Evolutionary conservation across 2,888 invertebrate genomes (phyloP).

Genomic region (Ochlodes sylvanus): DNA sequence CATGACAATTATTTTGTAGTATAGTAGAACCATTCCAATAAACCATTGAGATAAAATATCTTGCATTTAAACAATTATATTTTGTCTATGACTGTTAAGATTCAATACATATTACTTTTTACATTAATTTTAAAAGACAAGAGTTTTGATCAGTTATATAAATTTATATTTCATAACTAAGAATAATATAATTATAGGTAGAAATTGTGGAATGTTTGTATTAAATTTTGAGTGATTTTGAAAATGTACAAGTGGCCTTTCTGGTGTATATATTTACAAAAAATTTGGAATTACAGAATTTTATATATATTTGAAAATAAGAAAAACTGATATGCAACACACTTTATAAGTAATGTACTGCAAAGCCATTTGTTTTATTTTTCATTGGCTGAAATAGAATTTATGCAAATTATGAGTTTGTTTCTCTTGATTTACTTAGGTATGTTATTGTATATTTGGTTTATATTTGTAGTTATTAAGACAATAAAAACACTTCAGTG

Average conservation of each 20-base stretch:
- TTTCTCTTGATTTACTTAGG: constrained; percentile 56
- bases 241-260: constrained; percentile 40
- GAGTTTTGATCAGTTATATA: constrained; percentile 9
- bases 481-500: constrained; percentile 50
- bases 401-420: constrained; percentile 47
- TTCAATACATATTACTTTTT: constrained; percentile 10
- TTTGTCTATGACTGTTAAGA: constrained; percentile 11
- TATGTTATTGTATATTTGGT: constrained; percentile 57
- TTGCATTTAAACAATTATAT: constrained; percentile 27
- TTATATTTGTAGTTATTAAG: constrained; percentile 49
- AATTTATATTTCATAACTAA: constrained; percentile 5
- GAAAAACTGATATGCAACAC: constrained; percentile 11
- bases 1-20: constrained; percentile 39
- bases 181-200: not conserved
- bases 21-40: constrained; percentile 35
- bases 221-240: constrained; percentile 30
- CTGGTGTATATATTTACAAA: constrained; percentile 36
- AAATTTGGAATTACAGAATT: constrained; percentile 27
- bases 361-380: constrained; percentile 27
- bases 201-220: constrained; percentile 21
- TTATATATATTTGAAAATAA: constrained; percentile 24
- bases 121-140: constrained; percentile 39
- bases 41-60: constrained; percentile 23
- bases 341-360: constrained; percentile 13
- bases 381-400: constrained; percentile 37